Conservation (phyloP, 2,888 invertebrate genomes). For the Mesorhabditis belari region DNA sequence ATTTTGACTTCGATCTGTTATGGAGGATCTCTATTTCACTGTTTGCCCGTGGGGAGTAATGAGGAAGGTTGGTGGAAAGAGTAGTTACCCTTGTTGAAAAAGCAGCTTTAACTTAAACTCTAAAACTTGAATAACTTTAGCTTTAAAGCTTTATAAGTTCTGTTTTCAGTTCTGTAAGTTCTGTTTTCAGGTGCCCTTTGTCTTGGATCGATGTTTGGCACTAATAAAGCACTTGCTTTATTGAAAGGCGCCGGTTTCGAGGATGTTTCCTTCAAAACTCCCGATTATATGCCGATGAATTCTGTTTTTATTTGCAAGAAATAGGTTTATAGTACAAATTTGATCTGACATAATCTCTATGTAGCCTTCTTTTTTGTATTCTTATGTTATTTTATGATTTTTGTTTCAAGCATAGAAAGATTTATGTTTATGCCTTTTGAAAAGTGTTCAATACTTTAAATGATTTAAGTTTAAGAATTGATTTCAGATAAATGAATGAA, state of each 20-base stretch:
- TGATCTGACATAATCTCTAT: too few relatives aligned
- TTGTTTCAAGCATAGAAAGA: too few relatives aligned
- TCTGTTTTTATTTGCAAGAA: constrained; percentile 15
- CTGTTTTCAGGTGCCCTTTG: constrained; percentile 26
- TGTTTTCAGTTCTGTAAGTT: neutral
- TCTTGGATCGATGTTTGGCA: constrained; percentile 39
- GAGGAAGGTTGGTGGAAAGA: constrained; percentile 5
- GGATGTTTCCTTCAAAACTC: constrained; percentile 12
- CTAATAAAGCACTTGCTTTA: constrained; percentile 17
- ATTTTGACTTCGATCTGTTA: constrained; percentile 18
- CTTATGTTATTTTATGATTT: too few relatives aligned
- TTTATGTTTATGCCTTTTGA: too few relatives aligned
- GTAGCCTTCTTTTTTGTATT: too few relatives aligned
- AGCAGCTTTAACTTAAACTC: neutral
- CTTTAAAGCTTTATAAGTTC: neutral
- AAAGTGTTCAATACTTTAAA: too few relatives aligned
- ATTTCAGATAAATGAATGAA: too few relatives aligned
- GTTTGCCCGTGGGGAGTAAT: constrained; percentile 37
- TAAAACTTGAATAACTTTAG: neutral
- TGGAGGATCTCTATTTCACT: constrained; percentile 31
- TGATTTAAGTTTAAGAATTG: too few relatives aligned
- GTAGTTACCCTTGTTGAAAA: neutral
- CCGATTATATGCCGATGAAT: constrained; percentile 25
- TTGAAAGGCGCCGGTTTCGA: constrained; percentile 32
- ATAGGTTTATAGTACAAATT: neutral